These are phyloP conservation scores for Hiodon tergisus DNA, from an alignment of 2,113 vertebrate species.

Conservation along the genomic window DNA sequence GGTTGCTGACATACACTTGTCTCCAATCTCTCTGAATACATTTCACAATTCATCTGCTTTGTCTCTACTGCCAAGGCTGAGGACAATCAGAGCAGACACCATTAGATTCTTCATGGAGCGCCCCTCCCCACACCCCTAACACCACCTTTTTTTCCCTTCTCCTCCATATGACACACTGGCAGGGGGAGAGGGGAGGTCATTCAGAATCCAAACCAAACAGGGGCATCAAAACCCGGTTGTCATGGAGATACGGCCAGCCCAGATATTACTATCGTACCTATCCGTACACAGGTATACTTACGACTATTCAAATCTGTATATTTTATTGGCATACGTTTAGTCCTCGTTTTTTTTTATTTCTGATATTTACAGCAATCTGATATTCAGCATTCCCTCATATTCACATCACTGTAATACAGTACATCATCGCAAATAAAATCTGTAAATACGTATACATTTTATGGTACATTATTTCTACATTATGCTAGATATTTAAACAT, in stretches of 20 bases:
- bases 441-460: too few species aligned
- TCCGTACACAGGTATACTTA: constrained; percentile 3
- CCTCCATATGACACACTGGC: constrained; percentile 87
- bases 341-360: neutral
- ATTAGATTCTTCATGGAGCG: constrained; percentile 97
- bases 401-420: too few species aligned
- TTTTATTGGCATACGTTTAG: neutral
- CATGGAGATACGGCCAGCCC: constrained; percentile 83
- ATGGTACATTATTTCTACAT: too few species aligned
- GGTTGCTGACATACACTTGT: constrained; percentile 90
- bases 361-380: neutral
- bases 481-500: too few species aligned
- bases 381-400: neutral
- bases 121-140: constrained; percentile 29
- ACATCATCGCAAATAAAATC: too few species aligned
- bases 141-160: constrained; percentile 42
- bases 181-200: constrained; percentile 95
- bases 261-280: constrained; percentile 35
- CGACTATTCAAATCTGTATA: neutral
- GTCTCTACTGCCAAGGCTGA: constrained; percentile 98
- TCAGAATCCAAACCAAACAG: constrained; percentile 98
- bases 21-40: constrained; percentile 99
- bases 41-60: constrained; percentile 99
- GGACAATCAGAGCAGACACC: constrained; percentile 99
- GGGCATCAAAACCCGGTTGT: constrained; percentile 81